Conservation (phyloP, 2,888 invertebrate species). For the Siphlonurus alternatus region DNA sequence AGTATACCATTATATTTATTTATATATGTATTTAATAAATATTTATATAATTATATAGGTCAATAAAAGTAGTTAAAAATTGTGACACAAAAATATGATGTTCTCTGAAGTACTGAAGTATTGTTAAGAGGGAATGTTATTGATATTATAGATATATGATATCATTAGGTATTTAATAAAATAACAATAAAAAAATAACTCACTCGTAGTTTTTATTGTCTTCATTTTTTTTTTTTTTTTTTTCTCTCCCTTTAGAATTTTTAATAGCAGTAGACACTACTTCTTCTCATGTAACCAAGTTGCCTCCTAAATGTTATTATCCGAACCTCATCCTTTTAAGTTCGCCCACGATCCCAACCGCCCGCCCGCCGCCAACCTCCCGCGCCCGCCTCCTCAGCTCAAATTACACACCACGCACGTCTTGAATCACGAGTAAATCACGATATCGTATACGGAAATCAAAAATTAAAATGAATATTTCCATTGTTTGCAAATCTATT, state of each 20-base stretch:
- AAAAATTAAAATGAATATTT: background rate
- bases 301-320: background rate
- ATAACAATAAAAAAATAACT: too few species aligned
- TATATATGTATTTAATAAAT: too few species aligned
- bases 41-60: too few species aligned
- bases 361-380: background rate
- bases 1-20: too few species aligned
- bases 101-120: too few species aligned
- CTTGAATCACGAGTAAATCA: background rate
- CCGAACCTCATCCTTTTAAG: background rate
- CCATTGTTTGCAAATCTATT: background rate
- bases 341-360: background rate
- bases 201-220: background rate
- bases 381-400: background rate
- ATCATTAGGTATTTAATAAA: too few species aligned
- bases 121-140: too few species aligned
- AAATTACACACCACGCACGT: background rate
- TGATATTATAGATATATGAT: too few species aligned
- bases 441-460: background rate
- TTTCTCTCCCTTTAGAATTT: too few species aligned
- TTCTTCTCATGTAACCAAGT: background rate
- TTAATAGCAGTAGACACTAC: background rate
- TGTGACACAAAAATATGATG: too few species aligned
- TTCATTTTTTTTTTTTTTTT: background rate
- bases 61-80: too few species aligned